Conservation (phyloP, 2,113 vertebrate species). For the Procapra przewalskii region DNA sequence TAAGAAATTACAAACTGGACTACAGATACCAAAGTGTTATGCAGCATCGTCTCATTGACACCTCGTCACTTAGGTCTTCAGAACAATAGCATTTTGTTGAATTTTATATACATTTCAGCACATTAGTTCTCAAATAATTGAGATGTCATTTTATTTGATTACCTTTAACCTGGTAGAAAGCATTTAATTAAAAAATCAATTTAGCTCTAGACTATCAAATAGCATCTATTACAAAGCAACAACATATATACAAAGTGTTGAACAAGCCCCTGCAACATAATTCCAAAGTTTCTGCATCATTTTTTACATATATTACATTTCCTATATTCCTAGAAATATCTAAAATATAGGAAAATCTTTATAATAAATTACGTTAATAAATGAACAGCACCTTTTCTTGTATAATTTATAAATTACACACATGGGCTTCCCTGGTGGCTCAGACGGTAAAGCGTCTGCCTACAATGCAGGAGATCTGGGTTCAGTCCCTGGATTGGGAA, state of each 20-base stretch:
- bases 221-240: background rate
- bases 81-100: background rate
- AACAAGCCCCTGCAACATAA: background rate
- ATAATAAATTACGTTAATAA: background rate
- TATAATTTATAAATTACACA: background rate
- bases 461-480: no score
- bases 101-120: background rate
- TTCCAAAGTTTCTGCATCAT: background rate
- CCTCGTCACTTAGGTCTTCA: background rate
- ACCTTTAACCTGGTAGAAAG: background rate
- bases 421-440: background rate
- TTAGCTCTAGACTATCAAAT: background rate
- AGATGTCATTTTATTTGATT: background rate
- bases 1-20: slow-evolving; percentile 22
- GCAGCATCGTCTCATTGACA: background rate
- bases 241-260: background rate
- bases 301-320: background rate
- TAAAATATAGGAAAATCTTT: background rate
- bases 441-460: no score
- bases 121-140: background rate
- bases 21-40: background rate
- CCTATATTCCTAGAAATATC: background rate
- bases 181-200: background rate
- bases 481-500: no score
- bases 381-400: background rate